Percentiles rank a stretch among this genome's conserved stretches.
These are phyloP conservation scores for Heliconius congener DNA, from an alignment of 1,140 invertebrate species.

Conservation along the genomic window DNA sequence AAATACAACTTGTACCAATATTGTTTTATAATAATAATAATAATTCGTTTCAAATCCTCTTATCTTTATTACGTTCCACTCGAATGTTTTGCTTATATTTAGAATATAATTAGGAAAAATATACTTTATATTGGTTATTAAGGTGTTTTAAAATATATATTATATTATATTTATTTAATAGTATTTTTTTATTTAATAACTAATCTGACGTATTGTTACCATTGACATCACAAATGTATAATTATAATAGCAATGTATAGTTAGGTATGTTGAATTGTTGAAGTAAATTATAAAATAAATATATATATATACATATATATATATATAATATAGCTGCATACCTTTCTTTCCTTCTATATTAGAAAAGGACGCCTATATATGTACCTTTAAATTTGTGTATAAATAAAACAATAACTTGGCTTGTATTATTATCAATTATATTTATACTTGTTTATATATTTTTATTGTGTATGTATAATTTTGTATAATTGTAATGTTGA, in stretches of 20 bases:
- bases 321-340: background rate
- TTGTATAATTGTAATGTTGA: conserved; percentile 10
- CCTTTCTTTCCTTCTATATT: conserved; percentile 12
- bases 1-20: background rate
- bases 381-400: background rate
- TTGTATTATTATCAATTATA: conserved; percentile 23
- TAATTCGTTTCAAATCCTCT: conserved; percentile 1
- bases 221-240: conserved; percentile 63
- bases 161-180: background rate
- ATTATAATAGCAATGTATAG: conserved; percentile 45
- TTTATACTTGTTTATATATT: conserved; percentile 13
- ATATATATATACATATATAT: background rate
- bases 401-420: background rate
- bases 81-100: background rate
- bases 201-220: conserved; percentile 27
- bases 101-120: conserved; percentile 7
- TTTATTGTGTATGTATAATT: conserved; percentile 11
- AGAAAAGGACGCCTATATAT: conserved; percentile 7
- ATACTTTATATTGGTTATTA: background rate
- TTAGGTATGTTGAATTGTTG: conserved; percentile 63
- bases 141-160: background rate
- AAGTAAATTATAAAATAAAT: conserved; percentile 22
- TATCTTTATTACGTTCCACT: background rate
- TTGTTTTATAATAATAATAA: conserved; percentile 14
- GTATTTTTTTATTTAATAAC: background rate